Conservation (phyloP, 2,113 vertebrate genomes). For the Cyanoliseus patagonus region DNA sequence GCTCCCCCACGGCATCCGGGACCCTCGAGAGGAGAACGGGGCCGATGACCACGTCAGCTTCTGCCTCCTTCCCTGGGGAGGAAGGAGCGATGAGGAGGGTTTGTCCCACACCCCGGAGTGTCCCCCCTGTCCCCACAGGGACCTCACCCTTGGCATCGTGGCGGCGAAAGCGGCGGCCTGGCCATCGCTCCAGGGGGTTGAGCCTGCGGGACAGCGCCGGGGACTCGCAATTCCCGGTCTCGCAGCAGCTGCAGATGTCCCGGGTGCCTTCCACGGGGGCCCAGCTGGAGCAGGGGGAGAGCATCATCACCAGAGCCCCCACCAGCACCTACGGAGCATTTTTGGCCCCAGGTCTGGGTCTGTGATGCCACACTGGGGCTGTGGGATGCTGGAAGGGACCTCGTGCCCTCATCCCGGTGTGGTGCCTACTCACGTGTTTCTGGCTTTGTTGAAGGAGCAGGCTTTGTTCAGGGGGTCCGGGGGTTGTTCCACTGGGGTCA, state of each 20-base stretch:
- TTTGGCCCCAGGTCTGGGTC: accelerated
- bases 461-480: constrained; percentile 38
- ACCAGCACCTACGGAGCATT: accelerated
- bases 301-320: accelerated
- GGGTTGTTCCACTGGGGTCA: constrained; percentile 1
- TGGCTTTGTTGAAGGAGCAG: constrained; percentile 53
- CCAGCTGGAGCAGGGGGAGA: background rate
- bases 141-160: background rate
- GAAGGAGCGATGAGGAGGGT: accelerated
- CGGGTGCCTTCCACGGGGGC: constrained; percentile 18
- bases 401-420: accelerated
- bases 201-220: background rate
- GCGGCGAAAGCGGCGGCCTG: background rate
- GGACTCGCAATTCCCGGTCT: background rate
- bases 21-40: background rate
- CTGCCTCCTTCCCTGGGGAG: background rate
- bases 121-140: accelerated
- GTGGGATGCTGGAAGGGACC: background rate
- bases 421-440: background rate
- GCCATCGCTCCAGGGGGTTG: background rate
- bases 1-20: accelerated
- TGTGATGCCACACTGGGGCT: accelerated
- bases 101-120: accelerated
- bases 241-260: constrained; percentile 55
- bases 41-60: constrained; percentile 18